Percentiles rank a stretch among this genome's conserved stretches.
Conservation (phyloP, 2,113 vertebrate genomes). For the Ameiurus melas region DNA sequence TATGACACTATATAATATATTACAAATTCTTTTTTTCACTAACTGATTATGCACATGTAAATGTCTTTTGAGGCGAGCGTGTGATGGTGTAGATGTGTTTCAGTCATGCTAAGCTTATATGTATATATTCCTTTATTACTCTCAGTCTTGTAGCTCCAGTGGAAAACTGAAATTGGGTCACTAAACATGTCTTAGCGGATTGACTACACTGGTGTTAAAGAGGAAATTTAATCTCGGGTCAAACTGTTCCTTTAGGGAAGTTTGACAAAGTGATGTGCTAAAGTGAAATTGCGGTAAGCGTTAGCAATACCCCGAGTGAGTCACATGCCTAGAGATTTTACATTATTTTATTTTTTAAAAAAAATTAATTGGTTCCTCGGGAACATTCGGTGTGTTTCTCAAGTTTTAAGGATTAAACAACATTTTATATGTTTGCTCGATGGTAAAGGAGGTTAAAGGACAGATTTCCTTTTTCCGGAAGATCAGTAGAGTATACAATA, state of each 20-base stretch:
- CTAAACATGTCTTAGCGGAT: background rate
- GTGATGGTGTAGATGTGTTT: background rate
- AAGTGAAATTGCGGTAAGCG: background rate
- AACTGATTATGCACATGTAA: background rate
- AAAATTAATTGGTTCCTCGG: background rate
- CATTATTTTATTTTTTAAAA: background rate
- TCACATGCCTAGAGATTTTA: background rate
- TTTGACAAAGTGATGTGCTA: background rate
- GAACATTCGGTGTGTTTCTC: background rate
- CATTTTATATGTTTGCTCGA: background rate
- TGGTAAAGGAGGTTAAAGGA: conserved; percentile 15
- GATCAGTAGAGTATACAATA: background rate
- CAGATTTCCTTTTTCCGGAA: background rate
- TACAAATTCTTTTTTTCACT: background rate
- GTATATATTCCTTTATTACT: background rate
- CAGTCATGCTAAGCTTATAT: background rate
- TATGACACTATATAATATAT: background rate
- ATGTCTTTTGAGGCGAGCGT: background rate
- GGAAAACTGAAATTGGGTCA: background rate
- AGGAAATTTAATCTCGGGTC: background rate
- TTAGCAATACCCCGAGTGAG: conserved; percentile 2
- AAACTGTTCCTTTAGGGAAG: background rate
- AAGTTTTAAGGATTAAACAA: conserved; percentile 13
- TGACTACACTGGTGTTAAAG: background rate
- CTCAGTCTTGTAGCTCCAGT: background rate